A percentile compares a stretch with the other conserved stretches of the same genome.
Conservation (phyloP, 2,888 invertebrate species). For the Parthenolecanium corni region DNA sequence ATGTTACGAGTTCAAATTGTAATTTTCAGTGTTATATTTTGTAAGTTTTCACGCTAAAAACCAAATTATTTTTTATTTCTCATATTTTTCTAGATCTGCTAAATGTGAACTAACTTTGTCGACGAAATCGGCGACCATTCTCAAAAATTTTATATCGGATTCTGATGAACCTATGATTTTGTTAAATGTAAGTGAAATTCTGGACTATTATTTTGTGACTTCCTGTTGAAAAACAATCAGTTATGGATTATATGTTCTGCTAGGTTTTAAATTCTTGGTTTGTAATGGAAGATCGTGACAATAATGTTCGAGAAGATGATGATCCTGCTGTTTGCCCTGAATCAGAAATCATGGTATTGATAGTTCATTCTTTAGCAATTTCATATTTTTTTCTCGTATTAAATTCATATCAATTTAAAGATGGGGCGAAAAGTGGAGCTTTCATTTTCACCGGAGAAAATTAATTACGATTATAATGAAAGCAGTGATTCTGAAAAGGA, state of each 20-base stretch:
- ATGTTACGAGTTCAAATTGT: background rate
- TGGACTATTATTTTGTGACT: background rate
- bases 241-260: background rate
- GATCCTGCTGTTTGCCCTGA: slow-evolving; percentile 20
- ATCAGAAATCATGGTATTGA: slow-evolving; percentile 14
- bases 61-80: background rate
- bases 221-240: background rate
- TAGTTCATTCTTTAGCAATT: background rate
- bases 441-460: slow-evolving; percentile 1
- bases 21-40: too few species aligned
- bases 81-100: background rate
- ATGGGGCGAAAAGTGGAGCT: slow-evolving; percentile 11
- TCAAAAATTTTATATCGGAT: slow-evolving; percentile 13
- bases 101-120: slow-evolving; percentile 18
- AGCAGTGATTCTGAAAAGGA: slow-evolving; percentile 19
- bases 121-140: slow-evolving; percentile 3
- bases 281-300: slow-evolving; percentile 17
- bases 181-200: slow-evolving; percentile 9
- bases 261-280: slow-evolving; percentile 21
- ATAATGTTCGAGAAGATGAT: slow-evolving; percentile 18
- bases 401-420: background rate
- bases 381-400: background rate
- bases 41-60: too few species aligned
- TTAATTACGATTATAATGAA: background rate
- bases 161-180: slow-evolving; percentile 25